Percentiles rank a stretch among this genome's conserved stretches.
Conservation (phyloP, 2,113 vertebrate species). For the Donacobius atricapilla region DNA sequence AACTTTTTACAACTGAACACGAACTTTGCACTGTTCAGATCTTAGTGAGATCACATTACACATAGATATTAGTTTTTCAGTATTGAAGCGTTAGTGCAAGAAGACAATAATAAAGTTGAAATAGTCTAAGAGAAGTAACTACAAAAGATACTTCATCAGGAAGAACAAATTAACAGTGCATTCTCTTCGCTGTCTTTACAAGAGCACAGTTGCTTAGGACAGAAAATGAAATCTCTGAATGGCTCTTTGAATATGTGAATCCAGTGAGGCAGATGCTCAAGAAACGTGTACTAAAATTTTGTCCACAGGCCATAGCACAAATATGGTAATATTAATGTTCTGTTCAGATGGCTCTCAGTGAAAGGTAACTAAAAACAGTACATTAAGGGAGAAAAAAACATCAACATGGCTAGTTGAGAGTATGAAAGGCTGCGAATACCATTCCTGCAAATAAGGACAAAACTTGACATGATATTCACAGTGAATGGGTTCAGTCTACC, state of each 20-base stretch:
- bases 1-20: not conserved
- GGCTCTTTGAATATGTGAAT: not conserved
- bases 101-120: not conserved
- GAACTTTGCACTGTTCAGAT: not conserved
- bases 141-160: not conserved
- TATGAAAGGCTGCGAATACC: not conserved
- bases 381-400: fast-evolving
- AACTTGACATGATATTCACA: not conserved
- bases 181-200: not conserved
- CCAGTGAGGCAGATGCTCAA: not conserved
- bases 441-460: not conserved
- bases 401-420: not conserved
- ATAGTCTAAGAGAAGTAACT: not conserved
- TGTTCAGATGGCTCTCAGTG: not conserved
- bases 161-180: not conserved
- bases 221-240: not conserved
- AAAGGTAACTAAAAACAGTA: not conserved
- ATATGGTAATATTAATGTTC: not conserved
- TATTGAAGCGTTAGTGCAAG: not conserved
- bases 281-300: not conserved
- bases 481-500: fast-evolving
- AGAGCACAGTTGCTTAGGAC: not conserved
- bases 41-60: not conserved
- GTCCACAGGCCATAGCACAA: not conserved
- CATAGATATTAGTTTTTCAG: not conserved